These are phyloP conservation scores for Dicaeum eximium DNA, from an alignment of 2,113 vertebrate genomes.

Conservation along the genomic window DNA sequence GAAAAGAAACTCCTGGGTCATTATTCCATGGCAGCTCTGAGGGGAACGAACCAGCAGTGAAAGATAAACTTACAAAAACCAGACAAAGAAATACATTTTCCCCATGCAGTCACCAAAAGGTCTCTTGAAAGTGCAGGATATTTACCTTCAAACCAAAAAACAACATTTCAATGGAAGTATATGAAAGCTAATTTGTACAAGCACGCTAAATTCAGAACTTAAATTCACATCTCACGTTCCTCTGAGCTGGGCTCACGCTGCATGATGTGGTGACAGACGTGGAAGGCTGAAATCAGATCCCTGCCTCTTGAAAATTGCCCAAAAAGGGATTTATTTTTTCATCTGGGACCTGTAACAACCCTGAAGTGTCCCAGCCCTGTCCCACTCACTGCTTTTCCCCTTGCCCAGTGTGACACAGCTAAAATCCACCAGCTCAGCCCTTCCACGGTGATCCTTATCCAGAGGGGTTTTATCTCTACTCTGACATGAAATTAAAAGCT, in stretches of 20 bases:
- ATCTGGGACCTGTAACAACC: neutral
- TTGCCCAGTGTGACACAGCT: neutral
- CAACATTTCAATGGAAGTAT: neutral
- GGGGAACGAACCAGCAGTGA: neutral
- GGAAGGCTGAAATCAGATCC: slow-evolving; percentile 4
- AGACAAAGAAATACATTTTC: neutral
- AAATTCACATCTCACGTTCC: neutral
- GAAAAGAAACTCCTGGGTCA: neutral
- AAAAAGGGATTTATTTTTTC: slow-evolving; percentile 23
- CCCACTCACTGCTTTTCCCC: neutral
- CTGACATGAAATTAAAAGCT: neutral
- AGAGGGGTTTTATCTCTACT: neutral
- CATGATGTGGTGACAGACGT: slow-evolving; percentile 30
- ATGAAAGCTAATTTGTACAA: neutral
- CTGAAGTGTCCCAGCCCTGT: neutral
- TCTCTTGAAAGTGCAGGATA: neutral
- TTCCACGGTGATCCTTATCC: neutral
- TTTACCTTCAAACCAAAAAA: neutral
- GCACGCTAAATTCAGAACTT: neutral
- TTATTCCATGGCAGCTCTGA: neutral
- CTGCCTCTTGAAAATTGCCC: slow-evolving; percentile 22
- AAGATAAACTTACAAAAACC: neutral
- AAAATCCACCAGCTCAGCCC: slow-evolving; percentile 16
- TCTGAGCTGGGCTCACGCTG: neutral
- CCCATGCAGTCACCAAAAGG: neutral